Evolutionary conservation across 2,797 vertebrate species (phyloP), one percentile per base, ranked within the genome.

Genomic region (Neomorphus geoffroyi): DNA sequence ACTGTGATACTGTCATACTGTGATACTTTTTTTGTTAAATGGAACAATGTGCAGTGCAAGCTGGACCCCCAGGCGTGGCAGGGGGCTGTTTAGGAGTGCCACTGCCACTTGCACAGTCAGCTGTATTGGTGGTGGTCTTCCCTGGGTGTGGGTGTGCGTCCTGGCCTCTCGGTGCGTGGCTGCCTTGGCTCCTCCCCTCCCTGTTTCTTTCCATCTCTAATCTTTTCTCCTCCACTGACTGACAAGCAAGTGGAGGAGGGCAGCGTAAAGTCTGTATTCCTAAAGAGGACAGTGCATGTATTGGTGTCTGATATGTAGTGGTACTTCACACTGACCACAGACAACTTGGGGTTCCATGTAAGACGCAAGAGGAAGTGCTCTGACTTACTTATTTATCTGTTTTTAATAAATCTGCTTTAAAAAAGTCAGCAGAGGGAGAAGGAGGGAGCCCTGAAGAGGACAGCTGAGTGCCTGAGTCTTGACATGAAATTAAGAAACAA

Each of bases 161-260:
- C 21, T n/a, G 56, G 46, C 17, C 21, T 39, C 32, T 46, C 22
- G 14, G 17, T 43, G 14, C 16, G 45, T 0, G 0, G 8, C 16
- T 41, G 15, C 54, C 16, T 27, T 48, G 21, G 28, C 5, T 54
- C 8, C 58, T 61, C 14, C 16, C 24, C 5, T 14, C 8, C 3
- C 5, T 53, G 6, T 57, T 80, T 53, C 30, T 62, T 82, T 86
- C 53, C 32, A 30, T 6, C 12, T 66, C 13, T 79, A 13, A 13
- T 5, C 12, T 56, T 84, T 90, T 35, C 24, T 66, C 81, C 26
- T 79, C 32, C 24, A 18, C 3, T 54, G 48, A 21, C 19, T 39
- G 24, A n/a, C 11, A 35, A 65, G 14, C 8, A 41, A 8, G 39
- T 28, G 15, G 35, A 73, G 26, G 24, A 71, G 17, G 45, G 46